Base-by-base conservation (phyloP, 2,888 invertebrate genomes). In the Coleophora flavipennella region DNA sequence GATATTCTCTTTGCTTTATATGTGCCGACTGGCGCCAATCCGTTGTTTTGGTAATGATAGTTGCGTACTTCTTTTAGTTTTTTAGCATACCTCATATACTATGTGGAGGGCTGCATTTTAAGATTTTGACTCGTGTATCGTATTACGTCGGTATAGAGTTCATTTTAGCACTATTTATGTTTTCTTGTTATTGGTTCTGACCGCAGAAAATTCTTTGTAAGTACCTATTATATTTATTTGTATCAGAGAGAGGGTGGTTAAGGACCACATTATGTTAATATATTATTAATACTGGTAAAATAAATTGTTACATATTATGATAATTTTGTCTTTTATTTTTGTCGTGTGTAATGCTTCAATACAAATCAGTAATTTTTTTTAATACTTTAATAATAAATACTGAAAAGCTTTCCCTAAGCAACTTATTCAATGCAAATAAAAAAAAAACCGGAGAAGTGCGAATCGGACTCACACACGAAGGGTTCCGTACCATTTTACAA, bases 211-310 rank as follows among this genome's bases (percentile, higher is more conserved):
- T 80, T 75, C 75, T 76, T 79, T 84, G 83, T n/a, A n/a, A n/a
- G n/a, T 84, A 83, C 20, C 20, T 20, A 20, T 6, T 6, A 78
- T 75, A 83, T 83, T 81, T 81, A 68, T 79, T 76, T 78, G 20
- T 20, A 73, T 80, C 73, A 76, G 77, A 78, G 68, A 68, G 74
- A 78, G 71, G 74, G 81, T 83, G 83, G 81, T 72, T 68, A 54
- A 63, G 76, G 79, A 80, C 83, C 83, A 80, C 83, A 70, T 6
- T 81, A 77, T 83, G 83, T 83, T 84, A 83, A 84, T 83, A 83
- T 84, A 84, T 84, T 81, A 81, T 76, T 80, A 78, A 83, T 83
- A 83, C 81, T 83, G 83, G 78, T 84, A 81, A 83, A 83, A 80
- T 79, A 79, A 80, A 83, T 83, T 83, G 83, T 84, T 84, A 83